Percentiles rank a stretch among this genome's conserved stretches.
Evolutionary conservation across 2,888 invertebrate species (phyloP).

Genomic region (Xestobium rufovillosum): DNA sequence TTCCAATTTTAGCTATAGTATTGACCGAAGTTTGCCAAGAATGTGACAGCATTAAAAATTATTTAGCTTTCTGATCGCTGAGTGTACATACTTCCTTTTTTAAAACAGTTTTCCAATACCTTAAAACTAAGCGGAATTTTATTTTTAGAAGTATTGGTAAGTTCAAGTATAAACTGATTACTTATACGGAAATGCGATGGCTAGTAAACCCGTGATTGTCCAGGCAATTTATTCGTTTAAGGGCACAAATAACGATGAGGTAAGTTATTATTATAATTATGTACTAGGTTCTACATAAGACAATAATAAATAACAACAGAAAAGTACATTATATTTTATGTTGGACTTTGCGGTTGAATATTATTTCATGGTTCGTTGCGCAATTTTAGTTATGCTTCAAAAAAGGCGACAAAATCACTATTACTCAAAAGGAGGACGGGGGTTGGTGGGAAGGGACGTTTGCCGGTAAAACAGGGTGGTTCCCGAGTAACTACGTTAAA

Average conservation of each 20-base stretch:
- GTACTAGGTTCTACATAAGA: constrained; percentile 5
- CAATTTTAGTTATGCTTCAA: constrained; percentile 83
- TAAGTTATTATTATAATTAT: constrained; percentile 35
- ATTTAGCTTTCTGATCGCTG: constrained; percentile 35
- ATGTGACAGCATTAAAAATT: constrained; percentile 42
- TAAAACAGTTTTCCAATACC: constrained; percentile 7
- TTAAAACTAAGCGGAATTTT: constrained; percentile 12
- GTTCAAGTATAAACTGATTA: constrained; percentile 7
- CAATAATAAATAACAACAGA: constrained; percentile 4
- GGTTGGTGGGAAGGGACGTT: constrained; percentile 99
- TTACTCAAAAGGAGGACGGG: constrained; percentile 92
- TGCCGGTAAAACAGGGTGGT: constrained; percentile 94
- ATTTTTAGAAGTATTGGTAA: constrained; percentile 14
- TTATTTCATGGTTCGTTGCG: too few species aligned
- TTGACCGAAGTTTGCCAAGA: constrained; percentile 39
- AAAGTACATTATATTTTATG: neutral
- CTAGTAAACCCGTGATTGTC: constrained; percentile 61
- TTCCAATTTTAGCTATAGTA: constrained; percentile 31
- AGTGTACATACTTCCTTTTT: constrained; percentile 19
- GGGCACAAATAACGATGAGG: constrained; percentile 96
- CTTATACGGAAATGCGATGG: constrained; percentile 41
- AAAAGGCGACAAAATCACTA: constrained; percentile 93
- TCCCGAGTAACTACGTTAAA: constrained; percentile 94
- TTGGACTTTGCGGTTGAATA: neutral
- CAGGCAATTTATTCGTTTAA: constrained; percentile 90